These are phyloP conservation scores for Epinephelus malabaricus DNA, from an alignment of 2,797 vertebrate species.

Conservation along the genomic window DNA sequence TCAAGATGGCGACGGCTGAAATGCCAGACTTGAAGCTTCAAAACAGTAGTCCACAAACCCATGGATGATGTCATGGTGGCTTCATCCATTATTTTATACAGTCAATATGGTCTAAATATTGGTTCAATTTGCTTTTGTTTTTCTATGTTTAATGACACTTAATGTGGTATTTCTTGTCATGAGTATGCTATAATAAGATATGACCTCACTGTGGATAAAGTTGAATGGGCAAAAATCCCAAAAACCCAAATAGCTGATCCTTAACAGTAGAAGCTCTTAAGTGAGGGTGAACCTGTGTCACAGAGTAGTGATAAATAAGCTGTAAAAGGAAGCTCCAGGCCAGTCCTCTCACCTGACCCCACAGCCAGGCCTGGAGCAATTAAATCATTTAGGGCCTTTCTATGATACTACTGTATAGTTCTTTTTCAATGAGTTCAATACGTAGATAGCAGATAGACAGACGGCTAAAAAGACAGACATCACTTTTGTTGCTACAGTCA, in stretches of 20 bases:
- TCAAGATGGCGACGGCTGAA: too few relatives aligned
- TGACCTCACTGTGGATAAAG: slow-evolving; percentile 16
- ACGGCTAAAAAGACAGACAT: slow-evolving; percentile 5
- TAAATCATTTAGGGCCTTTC: slow-evolving; percentile 29
- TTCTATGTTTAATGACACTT: slow-evolving; percentile 20
- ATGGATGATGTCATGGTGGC: too few relatives aligned
- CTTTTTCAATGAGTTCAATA: background rate
- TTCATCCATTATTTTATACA: too few relatives aligned
- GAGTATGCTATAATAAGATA: background rate
- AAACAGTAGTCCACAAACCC: too few relatives aligned
- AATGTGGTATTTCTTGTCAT: slow-evolving; percentile 31
- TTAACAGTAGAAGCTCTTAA: slow-evolving; percentile 27
- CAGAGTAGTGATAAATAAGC: slow-evolving; percentile 41
- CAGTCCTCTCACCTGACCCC: slow-evolving; percentile 38
- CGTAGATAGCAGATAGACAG: background rate
- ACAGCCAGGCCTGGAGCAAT: slow-evolving; percentile 32
- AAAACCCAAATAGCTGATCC: slow-evolving; percentile 40
- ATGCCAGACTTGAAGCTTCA: too few relatives aligned
- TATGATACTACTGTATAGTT: background rate
- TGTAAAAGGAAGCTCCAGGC: slow-evolving; percentile 26
- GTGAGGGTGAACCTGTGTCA: slow-evolving; percentile 33
- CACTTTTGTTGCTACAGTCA: slow-evolving; percentile 18
- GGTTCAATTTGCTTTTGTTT: slow-evolving; percentile 38
- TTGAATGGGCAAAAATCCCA: slow-evolving; percentile 20
- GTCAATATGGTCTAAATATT: background rate